Evolutionary conservation across 2,113 vertebrate species (phyloP).

Genomic region (Neoarius graeffei): DNA sequence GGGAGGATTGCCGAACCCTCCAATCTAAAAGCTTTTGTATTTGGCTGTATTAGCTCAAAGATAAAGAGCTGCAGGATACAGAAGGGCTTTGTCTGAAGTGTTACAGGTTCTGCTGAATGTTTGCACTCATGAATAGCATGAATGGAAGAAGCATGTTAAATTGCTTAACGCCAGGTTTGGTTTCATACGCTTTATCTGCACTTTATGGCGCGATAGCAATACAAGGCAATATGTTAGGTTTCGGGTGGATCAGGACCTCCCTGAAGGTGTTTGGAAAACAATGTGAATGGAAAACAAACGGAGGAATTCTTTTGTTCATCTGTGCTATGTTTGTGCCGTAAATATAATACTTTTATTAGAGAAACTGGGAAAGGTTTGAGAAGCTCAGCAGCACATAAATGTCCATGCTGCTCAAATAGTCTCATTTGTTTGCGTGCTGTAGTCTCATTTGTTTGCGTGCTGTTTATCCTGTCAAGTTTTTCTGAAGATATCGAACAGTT

Average conservation of each 20-base stretch:
- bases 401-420: background rate
- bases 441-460: background rate
- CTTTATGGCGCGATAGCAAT: background rate
- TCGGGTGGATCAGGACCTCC: background rate
- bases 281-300: background rate
- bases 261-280: background rate
- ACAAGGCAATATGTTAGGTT: background rate
- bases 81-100: slow-evolving; percentile 29
- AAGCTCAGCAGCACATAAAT: too few relatives aligned
- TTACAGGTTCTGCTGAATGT: slow-evolving; percentile 26
- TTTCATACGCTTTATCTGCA: background rate
- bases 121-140: slow-evolving; percentile 17
- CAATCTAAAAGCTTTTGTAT: slow-evolving; percentile 37
- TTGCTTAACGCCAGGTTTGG: background rate
- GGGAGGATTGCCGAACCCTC: background rate
- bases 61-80: slow-evolving; percentile 30
- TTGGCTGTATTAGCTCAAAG: slow-evolving; percentile 12
- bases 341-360: background rate
- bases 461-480: background rate
- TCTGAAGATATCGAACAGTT: background rate
- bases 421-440: background rate
- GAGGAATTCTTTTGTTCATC: background rate
- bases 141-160: slow-evolving; percentile 10
- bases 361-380: too few relatives aligned
- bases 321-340: background rate